A percentile compares a stretch with the other conserved stretches of the same genome.
Evolutionary conservation across 1,140 invertebrate species (phyloP).

Genomic region (Nasonia vitripennis): DNA sequence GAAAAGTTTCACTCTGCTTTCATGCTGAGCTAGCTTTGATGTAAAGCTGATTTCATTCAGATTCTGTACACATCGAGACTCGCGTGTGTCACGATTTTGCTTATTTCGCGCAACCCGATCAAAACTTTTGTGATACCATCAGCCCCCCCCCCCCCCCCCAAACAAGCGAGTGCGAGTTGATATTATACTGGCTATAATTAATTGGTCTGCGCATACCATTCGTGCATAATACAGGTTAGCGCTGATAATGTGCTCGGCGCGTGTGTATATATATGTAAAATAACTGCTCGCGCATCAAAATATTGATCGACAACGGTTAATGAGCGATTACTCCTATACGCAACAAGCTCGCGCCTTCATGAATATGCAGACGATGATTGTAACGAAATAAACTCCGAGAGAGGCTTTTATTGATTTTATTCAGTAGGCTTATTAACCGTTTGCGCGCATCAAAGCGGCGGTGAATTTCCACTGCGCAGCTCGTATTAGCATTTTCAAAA

Average conservation of each 20-base stretch:
- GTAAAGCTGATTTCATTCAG: too few relatives aligned
- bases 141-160: too few relatives aligned
- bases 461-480: not conserved
- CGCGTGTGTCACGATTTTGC: too few relatives aligned
- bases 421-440: not conserved
- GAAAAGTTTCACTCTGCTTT: constrained; percentile 17
- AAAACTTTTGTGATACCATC: too few relatives aligned
- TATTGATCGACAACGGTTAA: not conserved
- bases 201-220: too few relatives aligned
- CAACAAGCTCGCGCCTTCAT: not conserved
- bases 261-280: not conserved
- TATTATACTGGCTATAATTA: too few relatives aligned
- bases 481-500: too few relatives aligned
- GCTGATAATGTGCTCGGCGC: too few relatives aligned
- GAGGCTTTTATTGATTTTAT: not conserved
- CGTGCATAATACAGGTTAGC: too few relatives aligned
- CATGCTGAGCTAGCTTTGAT: not conserved
- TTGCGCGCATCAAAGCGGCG: not conserved
- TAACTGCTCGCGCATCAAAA: not conserved
- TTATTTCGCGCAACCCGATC: too few relatives aligned
- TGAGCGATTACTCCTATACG: not conserved
- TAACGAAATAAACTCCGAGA: not conserved
- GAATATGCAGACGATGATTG: not conserved
- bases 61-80: too few relatives aligned
- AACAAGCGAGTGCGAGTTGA: too few relatives aligned